Base-by-base conservation (phyloP, 2,113 vertebrate genomes). In the Heterotis niloticus region DNA sequence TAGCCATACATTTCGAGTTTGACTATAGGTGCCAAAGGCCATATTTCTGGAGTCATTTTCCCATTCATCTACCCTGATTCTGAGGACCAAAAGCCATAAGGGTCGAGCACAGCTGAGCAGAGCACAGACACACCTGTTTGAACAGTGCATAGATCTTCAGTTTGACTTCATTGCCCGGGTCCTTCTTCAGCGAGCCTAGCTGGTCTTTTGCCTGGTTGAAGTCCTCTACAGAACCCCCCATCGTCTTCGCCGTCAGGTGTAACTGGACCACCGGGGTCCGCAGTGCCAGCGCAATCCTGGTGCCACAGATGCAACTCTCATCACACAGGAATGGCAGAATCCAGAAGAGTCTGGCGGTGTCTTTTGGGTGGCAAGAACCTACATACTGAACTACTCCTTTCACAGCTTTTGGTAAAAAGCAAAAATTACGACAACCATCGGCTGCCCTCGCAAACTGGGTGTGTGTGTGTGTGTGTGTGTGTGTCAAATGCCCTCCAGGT, bases 121-220 rank as follows among this genome's bases (percentile, higher is more conserved):
- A 44, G 34, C 3, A 7, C 34, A 7, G 34, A 1, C 65, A 77
- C 83, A 97, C 97, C 96, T 99, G 98, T 86, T 99, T 98, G 86
- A 96, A 98, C 14, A 99, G 89, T 9, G 90, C 96, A 10, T 98
- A 99, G 77, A 98, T 94, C 83, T 94, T 91, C 75, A 99, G 88
- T 64, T 99, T 99, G 7, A 88, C 86, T 77, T 95, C 92, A 81
- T 95, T 96, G 17, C 95, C 96, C 5, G 96, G 96, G 68, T 99
- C 96, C 0, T 91, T 87, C 81, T 94, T 94, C 87, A 99, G 88
- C 9, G 86, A 85, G 17, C 94, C 94, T 76, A 98, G 80, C 18
- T 90, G 89, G 57, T 76, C 87, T 85, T 95, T 89, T 18, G 95
- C 95, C 56, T 88, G 85, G 78, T 96, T 92, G 70, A 99, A 99